Conservation (phyloP, 2,888 invertebrate species). For the Diploptera punctata region DNA sequence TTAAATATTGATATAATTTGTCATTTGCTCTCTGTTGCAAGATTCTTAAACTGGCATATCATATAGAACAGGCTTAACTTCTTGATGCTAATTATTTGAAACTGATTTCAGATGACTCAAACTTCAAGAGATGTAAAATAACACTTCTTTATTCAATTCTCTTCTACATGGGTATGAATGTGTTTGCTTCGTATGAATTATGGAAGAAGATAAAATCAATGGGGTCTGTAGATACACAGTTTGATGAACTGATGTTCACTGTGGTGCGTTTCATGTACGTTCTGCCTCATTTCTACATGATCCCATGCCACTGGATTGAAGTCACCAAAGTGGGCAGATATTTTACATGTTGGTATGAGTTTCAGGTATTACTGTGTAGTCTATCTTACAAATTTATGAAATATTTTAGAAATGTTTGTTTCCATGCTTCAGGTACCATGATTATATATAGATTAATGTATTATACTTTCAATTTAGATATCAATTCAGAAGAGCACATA, state of each 20-base stretch:
- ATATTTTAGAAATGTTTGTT: too few species aligned
- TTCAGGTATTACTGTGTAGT: neutral
- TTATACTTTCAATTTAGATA: too few species aligned
- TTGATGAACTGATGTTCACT: slow-evolving; percentile 10
- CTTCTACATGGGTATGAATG: slow-evolving; percentile 15
- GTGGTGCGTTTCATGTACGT: slow-evolving; percentile 1
- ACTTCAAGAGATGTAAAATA: neutral
- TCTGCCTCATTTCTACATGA: slow-evolving; percentile 10
- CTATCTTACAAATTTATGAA: too few species aligned
- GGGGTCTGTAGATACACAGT: neutral
- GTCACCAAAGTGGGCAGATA: neutral
- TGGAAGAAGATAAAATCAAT: neutral
- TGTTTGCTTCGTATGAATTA: neutral
- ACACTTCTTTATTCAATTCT: neutral
- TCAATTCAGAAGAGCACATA: too few species aligned
- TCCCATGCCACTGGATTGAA: slow-evolving; percentile 17
- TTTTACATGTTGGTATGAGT: slow-evolving; percentile 1
- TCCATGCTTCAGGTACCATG: too few species aligned
- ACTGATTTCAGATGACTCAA: neutral
- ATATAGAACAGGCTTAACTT: too few species aligned
- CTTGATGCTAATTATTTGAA: too few species aligned
- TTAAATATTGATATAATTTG: too few species aligned
- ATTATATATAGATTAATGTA: too few species aligned
- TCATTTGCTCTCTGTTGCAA: too few species aligned
- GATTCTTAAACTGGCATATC: too few species aligned